These are phyloP conservation scores for Leptatherina wallacei DNA, from an alignment of 2,797 vertebrate species.

Conservation along the genomic window DNA sequence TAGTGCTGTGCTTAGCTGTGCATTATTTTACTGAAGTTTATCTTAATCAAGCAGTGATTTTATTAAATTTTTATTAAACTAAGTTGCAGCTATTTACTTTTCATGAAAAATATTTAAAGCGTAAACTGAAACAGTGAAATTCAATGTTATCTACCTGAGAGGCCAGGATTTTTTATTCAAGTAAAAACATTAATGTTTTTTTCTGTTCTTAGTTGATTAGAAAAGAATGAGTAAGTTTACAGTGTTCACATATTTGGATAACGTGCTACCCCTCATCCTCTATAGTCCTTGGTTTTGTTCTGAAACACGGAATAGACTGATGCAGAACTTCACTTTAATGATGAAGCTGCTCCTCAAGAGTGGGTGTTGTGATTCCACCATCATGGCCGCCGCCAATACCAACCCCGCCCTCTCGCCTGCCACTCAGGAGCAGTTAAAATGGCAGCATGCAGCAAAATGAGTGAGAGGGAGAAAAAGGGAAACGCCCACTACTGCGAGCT, in stretches of 20 bases:
- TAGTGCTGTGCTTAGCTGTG: neutral
- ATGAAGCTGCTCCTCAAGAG: constrained; percentile 68
- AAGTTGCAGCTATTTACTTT: neutral
- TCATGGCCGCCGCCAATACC: constrained; percentile 62
- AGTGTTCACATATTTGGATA: neutral
- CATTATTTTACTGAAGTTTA: neutral
- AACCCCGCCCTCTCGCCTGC: constrained; percentile 75
- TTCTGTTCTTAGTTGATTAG: constrained; percentile 2
- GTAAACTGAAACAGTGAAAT: neutral
- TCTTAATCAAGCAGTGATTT: constrained; percentile 1
- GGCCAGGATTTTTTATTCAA: neutral
- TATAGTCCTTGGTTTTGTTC: constrained; percentile 28
- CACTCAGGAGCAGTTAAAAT: constrained; percentile 77
- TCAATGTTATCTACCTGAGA: neutral
- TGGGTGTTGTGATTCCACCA: constrained; percentile 67
- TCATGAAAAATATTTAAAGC: neutral
- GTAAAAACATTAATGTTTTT: constrained; percentile 1
- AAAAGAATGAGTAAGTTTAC: neutral
- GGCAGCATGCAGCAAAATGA: constrained; percentile 71
- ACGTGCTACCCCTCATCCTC: neutral
- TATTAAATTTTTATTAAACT: neutral
- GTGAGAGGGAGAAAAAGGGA: constrained; percentile 67
- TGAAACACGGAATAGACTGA: constrained; percentile 29
- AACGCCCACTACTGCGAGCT: constrained; percentile 65
- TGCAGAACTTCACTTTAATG: constrained; percentile 59